A percentile compares a stretch with the other conserved stretches of the same genome.
Evolutionary conservation across 2,113 vertebrate genomes (phyloP).

Genomic region (Galemys pyrenaicus): DNA sequence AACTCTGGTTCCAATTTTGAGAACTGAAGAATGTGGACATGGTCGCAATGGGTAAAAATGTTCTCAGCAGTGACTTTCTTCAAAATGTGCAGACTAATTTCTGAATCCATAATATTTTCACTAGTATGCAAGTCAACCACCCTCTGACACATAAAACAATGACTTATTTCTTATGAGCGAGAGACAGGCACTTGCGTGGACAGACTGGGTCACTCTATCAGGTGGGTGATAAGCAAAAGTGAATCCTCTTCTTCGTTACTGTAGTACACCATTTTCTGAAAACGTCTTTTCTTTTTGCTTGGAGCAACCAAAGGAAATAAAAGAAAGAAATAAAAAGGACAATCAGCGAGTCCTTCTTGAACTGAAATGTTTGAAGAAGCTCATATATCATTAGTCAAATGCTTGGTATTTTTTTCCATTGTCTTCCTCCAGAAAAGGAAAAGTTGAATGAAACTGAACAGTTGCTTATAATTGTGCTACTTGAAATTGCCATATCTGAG

Average conservation of each 20-base stretch:
- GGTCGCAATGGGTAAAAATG: constrained; percentile 16
- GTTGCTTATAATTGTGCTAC: constrained; percentile 65
- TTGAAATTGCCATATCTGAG: constrained; percentile 79
- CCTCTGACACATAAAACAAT: not conserved
- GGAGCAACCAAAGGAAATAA: not conserved
- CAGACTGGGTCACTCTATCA: not conserved
- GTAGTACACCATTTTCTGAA: constrained; percentile 53
- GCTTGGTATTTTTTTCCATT: constrained; percentile 62
- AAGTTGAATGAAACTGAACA: constrained; percentile 69
- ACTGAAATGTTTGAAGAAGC: constrained; percentile 69
- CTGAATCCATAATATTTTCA: not conserved
- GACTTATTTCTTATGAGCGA: constrained; percentile 54
- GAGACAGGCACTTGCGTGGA: not conserved
- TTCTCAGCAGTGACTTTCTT: constrained; percentile 49
- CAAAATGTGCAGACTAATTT: constrained; percentile 61
- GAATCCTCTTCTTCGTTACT: constrained; percentile 64
- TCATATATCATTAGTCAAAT: constrained; percentile 58
- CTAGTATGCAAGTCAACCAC: not conserved
- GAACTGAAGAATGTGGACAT: constrained; percentile 32
- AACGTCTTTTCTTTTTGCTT: constrained; percentile 18
- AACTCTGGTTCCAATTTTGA: constrained; percentile 58
- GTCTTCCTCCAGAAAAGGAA: constrained; percentile 32
- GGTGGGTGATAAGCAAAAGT: constrained; percentile 18
- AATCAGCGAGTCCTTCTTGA: constrained; percentile 29
- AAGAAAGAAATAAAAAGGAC: constrained; percentile 14